These are phyloP conservation scores for Glaucidium brasilianum DNA, from an alignment of 2,113 vertebrate species.

Conservation along the genomic window DNA sequence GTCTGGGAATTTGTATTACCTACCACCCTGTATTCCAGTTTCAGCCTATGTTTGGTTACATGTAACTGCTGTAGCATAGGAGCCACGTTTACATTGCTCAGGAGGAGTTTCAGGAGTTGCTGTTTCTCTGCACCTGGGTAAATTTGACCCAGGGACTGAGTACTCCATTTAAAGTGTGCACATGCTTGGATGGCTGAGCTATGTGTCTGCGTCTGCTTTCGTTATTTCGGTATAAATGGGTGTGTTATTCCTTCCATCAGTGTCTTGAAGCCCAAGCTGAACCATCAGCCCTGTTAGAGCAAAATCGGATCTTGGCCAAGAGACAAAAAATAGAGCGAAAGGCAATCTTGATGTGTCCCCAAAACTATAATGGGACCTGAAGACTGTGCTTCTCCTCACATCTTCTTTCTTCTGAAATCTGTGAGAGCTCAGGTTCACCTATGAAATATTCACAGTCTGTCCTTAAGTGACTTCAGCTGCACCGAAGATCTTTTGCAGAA, in stretches of 20 bases:
- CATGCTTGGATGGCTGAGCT: not conserved
- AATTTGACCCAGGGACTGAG: not conserved
- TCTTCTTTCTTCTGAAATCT: not conserved
- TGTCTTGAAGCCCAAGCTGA: not conserved
- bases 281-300: not conserved
- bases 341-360: not conserved
- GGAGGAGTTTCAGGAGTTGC: not conserved
- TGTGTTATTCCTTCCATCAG: not conserved
- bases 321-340: not conserved
- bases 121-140: not conserved
- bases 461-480: conserved; percentile 44
- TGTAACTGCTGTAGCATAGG: not conserved
- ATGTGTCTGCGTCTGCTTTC: not conserved
- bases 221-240: not conserved
- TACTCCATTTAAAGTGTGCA: not conserved
- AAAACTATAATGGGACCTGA: not conserved
- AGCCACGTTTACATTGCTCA: rapidly evolving
- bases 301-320: not conserved
- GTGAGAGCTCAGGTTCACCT: conserved; percentile 27
- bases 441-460: conserved; percentile 42
- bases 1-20: not conserved
- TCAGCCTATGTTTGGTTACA: not conserved
- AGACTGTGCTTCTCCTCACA: not conserved
- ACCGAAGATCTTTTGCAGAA: not conserved
- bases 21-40: not conserved